These are phyloP conservation scores for Phenganax marumi DNA, from an alignment of 92 coral and sea anemone species.

Conservation along the genomic window DNA sequence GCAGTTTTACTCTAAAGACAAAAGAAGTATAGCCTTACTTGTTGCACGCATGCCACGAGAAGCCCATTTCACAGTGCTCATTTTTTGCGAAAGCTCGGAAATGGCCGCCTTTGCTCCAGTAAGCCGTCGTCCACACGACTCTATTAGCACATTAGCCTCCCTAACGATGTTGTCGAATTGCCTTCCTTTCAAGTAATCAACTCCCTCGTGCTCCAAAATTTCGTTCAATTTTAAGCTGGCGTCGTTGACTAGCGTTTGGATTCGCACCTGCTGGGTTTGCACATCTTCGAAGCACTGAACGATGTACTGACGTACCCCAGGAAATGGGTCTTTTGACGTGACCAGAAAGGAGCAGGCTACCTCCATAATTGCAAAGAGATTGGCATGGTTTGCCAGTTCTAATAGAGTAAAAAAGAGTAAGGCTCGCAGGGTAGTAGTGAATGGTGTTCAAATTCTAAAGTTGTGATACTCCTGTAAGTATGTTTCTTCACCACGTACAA, in stretches of 20 bases:
- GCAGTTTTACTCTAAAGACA: too few species aligned
- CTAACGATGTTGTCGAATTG: slow-evolving; percentile 36
- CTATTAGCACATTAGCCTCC: slow-evolving; percentile 12
- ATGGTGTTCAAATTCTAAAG: too few species aligned
- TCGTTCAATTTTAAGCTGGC: background rate
- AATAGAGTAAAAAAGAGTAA: background rate
- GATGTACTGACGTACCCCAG: slow-evolving; percentile 3
- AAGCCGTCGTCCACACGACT: slow-evolving; percentile 11
- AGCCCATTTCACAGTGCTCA: slow-evolving; percentile 22
- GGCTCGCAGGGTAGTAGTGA: too few species aligned
- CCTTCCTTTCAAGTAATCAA: background rate
- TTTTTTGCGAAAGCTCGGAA: background rate
- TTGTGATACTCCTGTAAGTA: too few species aligned
- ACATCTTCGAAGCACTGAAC: slow-evolving; percentile 15
- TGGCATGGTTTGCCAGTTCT: background rate
- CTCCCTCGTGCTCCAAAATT: background rate
- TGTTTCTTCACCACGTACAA: too few species aligned
- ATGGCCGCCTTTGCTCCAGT: slow-evolving; percentile 5
- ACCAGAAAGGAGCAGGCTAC: background rate
- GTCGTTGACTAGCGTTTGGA: background rate
- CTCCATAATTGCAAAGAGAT: slow-evolving; percentile 14
- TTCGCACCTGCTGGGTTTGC: background rate
- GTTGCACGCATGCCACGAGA: slow-evolving; percentile 12
- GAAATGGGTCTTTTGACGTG: background rate
- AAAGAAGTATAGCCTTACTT: background rate